phyloP scores from a whole-genome alignment of 2,113 vertebrate species.

The Trematomus loennbergii region DNA sequence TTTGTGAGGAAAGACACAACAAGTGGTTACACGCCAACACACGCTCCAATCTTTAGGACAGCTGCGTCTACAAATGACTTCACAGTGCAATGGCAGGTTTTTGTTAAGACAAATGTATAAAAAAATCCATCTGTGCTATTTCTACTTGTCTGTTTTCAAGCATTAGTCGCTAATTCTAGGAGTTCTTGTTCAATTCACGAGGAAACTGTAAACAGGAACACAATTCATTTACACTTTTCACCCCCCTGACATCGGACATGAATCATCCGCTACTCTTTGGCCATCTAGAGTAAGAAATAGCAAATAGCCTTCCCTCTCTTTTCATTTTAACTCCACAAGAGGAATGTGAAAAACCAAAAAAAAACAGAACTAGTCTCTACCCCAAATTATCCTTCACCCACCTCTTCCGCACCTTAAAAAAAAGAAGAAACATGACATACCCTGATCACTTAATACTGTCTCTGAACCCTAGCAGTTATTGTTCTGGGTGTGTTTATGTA shows the following conservation, averaged over 20 bases:
- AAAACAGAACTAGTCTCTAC: constrained; percentile 23
- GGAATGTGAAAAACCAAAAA: constrained; percentile 24
- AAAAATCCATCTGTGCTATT: constrained; percentile 34
- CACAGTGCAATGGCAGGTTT: constrained; percentile 80
- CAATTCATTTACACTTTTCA: not conserved
- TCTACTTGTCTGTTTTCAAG: constrained; percentile 3
- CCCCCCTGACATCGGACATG: not conserved
- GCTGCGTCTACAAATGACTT: constrained; percentile 51
- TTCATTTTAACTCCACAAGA: constrained; percentile 10
- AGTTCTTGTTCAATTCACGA: constrained; percentile 3
- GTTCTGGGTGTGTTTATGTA: constrained; percentile 37
- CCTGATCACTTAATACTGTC: constrained; percentile 70
- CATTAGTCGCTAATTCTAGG: not conserved
- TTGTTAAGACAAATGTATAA: constrained; percentile 67
- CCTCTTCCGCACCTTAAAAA: not conserved
- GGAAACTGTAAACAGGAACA: constrained; percentile 50
- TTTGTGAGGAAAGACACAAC: constrained; percentile 1
- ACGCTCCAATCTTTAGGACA: constrained; percentile 6
- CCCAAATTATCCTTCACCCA: not conserved
- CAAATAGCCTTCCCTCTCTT: not conserved
- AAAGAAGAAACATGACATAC: not conserved
- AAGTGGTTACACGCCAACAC: constrained; percentile 12
- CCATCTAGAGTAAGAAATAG: constrained; percentile 32
- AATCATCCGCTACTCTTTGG: constrained; percentile 66
- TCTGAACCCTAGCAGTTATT: constrained; percentile 14